Evolutionary conservation across 2,888 invertebrate genomes (phyloP).

Genomic region (Xestia c-nigrum): DNA sequence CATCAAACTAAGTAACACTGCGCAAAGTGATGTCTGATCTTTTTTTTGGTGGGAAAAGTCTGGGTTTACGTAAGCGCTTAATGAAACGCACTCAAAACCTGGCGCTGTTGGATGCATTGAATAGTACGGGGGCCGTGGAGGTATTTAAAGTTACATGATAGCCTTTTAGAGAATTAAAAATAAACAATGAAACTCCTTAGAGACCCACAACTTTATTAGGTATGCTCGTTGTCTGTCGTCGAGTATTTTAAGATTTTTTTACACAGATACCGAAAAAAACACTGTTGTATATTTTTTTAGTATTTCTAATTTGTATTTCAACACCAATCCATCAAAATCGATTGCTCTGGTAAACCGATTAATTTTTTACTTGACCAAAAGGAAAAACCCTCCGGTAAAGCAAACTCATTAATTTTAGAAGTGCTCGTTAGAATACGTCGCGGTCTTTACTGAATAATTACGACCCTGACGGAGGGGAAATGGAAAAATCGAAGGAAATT

Average conservation of each 20-base stretch:
- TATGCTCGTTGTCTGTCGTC: background rate
- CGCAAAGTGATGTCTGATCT: background rate
- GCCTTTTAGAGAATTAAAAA: background rate
- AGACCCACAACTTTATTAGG: too few relatives aligned
- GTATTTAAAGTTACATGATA: background rate
- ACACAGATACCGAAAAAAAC: background rate
- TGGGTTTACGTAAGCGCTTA: background rate
- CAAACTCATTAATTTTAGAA: slow-evolving; percentile 66
- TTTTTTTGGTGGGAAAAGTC: background rate
- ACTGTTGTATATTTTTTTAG: too few relatives aligned
- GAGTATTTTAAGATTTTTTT: background rate
- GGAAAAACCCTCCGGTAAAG: slow-evolving; percentile 41
- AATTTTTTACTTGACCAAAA: slow-evolving; percentile 28
- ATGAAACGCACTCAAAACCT: background rate
- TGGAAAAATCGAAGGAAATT: slow-evolving; percentile 32
- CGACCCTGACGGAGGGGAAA: slow-evolving; percentile 43
- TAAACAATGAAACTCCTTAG: background rate
- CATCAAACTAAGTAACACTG: background rate
- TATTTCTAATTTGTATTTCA: background rate
- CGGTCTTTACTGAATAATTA: slow-evolving; percentile 62
- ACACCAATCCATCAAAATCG: slow-evolving; percentile 24
- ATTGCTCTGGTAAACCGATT: slow-evolving; percentile 5
- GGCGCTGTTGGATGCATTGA: background rate
- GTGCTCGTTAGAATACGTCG: slow-evolving; percentile 59
- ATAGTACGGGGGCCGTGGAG: background rate